These are phyloP conservation scores for Plestiodon gilberti DNA, from an alignment of 2,113 vertebrate genomes.

Conservation along the genomic window DNA sequence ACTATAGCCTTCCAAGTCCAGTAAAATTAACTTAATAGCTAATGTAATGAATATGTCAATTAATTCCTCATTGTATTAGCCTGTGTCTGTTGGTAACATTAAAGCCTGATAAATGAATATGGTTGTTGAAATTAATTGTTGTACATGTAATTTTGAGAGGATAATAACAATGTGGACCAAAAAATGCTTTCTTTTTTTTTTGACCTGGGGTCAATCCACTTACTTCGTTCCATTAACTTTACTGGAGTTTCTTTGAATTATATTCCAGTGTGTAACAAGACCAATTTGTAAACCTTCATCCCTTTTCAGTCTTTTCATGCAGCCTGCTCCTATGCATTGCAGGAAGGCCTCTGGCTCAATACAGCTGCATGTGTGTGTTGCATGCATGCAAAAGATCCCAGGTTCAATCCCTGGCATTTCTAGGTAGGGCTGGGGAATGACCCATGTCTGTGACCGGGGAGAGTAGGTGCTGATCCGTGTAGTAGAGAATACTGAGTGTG, in stretches of 20 bases:
- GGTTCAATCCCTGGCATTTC: too few relatives aligned
- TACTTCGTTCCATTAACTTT: constrained; percentile 11
- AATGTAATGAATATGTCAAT: constrained; percentile 42
- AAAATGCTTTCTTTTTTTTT: constrained; percentile 10
- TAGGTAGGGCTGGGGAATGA: too few relatives aligned
- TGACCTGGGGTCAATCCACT: constrained; percentile 8
- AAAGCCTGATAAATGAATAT: constrained; percentile 12
- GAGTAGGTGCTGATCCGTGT: too few relatives aligned
- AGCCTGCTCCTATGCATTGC: too few relatives aligned
- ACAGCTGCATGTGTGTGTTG: too few relatives aligned
- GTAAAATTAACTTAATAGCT: constrained; percentile 37
- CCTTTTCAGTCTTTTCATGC: not conserved
- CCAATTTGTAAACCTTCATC: not conserved
- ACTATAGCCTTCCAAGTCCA: constrained; percentile 12
- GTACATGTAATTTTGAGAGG: constrained; percentile 19
- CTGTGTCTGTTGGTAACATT: constrained; percentile 19
- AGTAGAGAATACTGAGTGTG: too few relatives aligned
- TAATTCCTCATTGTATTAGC: constrained; percentile 27
- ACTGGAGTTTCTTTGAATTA: not conserved
- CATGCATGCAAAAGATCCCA: too few relatives aligned
- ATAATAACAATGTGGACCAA: constrained; percentile 22
- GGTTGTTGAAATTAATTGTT: constrained; percentile 30
- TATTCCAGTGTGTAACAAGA: not conserved
- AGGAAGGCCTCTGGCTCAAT: too few relatives aligned
- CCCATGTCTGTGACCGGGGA: too few relatives aligned